Percentiles rank a stretch among this genome's conserved stretches.
phyloP scores from a whole-genome alignment of 2,888 invertebrate genomes.

The Drosophila dives region DNA sequence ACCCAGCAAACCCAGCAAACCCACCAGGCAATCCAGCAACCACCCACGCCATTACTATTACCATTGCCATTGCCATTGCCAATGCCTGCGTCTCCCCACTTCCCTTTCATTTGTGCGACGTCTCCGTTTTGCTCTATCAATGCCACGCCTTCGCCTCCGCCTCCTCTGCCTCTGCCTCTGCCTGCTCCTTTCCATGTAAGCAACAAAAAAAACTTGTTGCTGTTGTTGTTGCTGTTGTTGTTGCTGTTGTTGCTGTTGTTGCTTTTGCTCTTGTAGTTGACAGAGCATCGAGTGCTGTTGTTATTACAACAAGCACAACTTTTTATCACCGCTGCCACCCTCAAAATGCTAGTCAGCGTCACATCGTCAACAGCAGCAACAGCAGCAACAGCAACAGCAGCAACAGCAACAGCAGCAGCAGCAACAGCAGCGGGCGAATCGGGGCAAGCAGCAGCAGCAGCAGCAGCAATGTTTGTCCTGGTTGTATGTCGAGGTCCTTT shows the following conservation, averaged over 20 bases:
- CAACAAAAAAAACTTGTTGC: conserved; percentile 36
- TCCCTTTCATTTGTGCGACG: not conserved
- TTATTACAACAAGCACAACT: conserved; percentile 78
- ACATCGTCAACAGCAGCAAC: conserved; percentile 71
- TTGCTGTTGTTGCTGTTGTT: conserved; percentile 8
- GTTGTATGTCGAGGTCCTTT: conserved; percentile 67
- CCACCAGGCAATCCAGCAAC: not conserved
- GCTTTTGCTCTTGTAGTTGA: conserved; percentile 46
- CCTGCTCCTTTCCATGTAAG: conserved; percentile 6
- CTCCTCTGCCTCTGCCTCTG: conserved; percentile 9
- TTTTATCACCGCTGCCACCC: conserved; percentile 78
- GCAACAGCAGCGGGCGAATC: conserved; percentile 34
- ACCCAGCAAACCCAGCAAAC: no score
- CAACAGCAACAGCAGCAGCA: conserved; percentile 30
- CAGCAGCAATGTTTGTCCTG: conserved; percentile 61
- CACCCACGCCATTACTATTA: not conserved
- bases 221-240: conserved; percentile 14
- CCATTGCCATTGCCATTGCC: not conserved
- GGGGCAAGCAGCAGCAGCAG: conserved; percentile 37
- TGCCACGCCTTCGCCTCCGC: conserved; percentile 43
- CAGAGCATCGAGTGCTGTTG: conserved; percentile 65
- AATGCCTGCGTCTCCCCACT: not conserved
- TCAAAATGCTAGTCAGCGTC: conserved; percentile 76
- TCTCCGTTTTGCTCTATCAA: conserved; percentile 24
- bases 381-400: conserved; percentile 10